phyloP scores from a whole-genome alignment of 2,113 vertebrate species.

The Melanostigma gelatinosum region DNA sequence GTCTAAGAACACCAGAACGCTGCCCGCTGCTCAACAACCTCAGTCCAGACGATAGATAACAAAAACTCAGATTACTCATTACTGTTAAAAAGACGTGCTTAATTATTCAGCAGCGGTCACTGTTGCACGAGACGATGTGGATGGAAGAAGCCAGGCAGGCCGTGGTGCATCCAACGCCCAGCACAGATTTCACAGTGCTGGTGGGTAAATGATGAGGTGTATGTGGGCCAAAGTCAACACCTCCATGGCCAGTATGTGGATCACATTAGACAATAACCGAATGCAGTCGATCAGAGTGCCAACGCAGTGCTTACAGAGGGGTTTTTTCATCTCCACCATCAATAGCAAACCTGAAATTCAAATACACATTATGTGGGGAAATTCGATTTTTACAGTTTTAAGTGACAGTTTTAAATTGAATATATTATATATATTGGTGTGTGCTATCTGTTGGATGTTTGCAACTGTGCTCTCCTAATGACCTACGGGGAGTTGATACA shows the following conservation, averaged over 20 bases:
- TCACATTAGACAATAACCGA: slow-evolving; percentile 29
- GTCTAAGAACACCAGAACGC: background rate
- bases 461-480: slow-evolving; percentile 16
- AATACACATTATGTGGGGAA: slow-evolving; percentile 22
- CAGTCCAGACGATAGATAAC: slow-evolving; percentile 29
- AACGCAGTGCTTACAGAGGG: background rate
- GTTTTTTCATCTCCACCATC: slow-evolving; percentile 9
- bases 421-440: no score
- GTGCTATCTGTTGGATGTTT: slow-evolving; percentile 15
- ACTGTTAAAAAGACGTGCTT: slow-evolving; percentile 34
- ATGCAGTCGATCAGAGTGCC: background rate
- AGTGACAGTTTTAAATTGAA: slow-evolving; percentile 41
- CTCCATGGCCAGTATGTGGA: background rate
- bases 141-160: slow-evolving; percentile 32
- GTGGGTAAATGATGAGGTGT: slow-evolving; percentile 28
- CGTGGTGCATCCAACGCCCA: slow-evolving; percentile 25
- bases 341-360: slow-evolving; percentile 27
- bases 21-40: slow-evolving; percentile 5
- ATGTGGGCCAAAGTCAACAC: slow-evolving; percentile 24
- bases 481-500: slow-evolving; percentile 10
- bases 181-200: slow-evolving; percentile 63
- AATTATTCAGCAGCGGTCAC: slow-evolving; percentile 63
- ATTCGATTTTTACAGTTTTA: slow-evolving; percentile 22
- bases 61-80: slow-evolving; percentile 62
- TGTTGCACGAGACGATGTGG: slow-evolving; percentile 49